Conservation (phyloP, 2,113 vertebrate species). For the Rhinolophus ferrumequinum region DNA sequence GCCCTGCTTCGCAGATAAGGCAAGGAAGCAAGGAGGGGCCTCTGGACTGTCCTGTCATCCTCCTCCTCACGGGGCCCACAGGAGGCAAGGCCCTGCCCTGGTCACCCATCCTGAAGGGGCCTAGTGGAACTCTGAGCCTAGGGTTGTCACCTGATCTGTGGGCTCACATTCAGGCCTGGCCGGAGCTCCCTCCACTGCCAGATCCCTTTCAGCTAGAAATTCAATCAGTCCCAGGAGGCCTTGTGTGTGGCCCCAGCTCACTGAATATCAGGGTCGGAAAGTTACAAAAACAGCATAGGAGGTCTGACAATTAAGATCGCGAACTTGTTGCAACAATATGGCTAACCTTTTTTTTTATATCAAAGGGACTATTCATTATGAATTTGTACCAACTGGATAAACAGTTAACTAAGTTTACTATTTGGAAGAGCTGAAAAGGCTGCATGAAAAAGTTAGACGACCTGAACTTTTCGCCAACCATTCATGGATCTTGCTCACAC, state of each 20-base stretch:
- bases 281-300: slow-evolving; percentile 33
- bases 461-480: too few relatives aligned
- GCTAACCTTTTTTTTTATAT: too few relatives aligned
- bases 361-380: too few relatives aligned
- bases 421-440: too few relatives aligned
- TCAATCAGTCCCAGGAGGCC: slow-evolving; percentile 66
- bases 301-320: too few relatives aligned
- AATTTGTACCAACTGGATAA: too few relatives aligned
- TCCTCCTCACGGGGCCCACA: background rate
- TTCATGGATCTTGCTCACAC: too few relatives aligned
- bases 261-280: slow-evolving; percentile 21
- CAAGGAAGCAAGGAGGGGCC: background rate
- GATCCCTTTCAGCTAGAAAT: slow-evolving; percentile 78
- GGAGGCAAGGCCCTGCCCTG: background rate
- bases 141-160: slow-evolving; percentile 67
- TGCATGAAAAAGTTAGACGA: too few relatives aligned
- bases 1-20: background rate
- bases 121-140: slow-evolving; percentile 48
- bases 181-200: slow-evolving; percentile 24
- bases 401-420: too few relatives aligned
- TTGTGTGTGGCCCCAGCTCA: slow-evolving; percentile 28
- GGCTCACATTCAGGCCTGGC: slow-evolving; percentile 70
- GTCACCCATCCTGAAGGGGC: slow-evolving; percentile 12
- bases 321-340: too few relatives aligned
- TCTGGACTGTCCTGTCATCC: background rate